These are phyloP conservation scores for Onchidella celtica DNA, from an alignment of 2,888 invertebrate species.

Conservation along the genomic window DNA sequence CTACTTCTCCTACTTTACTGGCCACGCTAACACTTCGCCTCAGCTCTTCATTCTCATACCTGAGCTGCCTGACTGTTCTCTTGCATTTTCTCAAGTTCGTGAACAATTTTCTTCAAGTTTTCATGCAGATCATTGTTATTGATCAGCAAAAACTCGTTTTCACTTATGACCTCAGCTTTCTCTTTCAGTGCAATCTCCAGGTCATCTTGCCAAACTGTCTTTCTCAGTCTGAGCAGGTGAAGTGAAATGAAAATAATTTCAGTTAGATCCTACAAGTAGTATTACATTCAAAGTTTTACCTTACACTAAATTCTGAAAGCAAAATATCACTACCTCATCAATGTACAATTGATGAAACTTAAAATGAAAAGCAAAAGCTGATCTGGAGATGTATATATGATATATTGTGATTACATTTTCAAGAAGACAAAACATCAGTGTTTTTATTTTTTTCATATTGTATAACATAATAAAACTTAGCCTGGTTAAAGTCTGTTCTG, in stretches of 20 bases:
- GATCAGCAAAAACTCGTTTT: conserved; percentile 69
- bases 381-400: too few species aligned
- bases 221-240: conserved; percentile 47
- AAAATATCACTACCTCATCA: too few species aligned
- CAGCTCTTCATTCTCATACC: conserved; percentile 67
- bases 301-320: too few species aligned
- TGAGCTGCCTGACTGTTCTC: conserved; percentile 62
- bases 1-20: conserved; percentile 71
- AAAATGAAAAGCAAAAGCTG: too few species aligned
- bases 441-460: too few species aligned
- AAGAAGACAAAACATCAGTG: too few species aligned
- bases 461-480: too few species aligned
- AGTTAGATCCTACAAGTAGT: too few species aligned
- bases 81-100: conserved; percentile 72
- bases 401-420: too few species aligned
- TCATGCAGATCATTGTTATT: conserved; percentile 74
- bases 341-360: too few species aligned
- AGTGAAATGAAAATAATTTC: neutral
- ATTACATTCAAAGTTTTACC: too few species aligned
- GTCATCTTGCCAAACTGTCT: conserved; percentile 49
- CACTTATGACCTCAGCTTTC: conserved; percentile 67
- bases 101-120: conserved; percentile 70
- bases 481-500: too few species aligned
- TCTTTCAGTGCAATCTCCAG: conserved; percentile 54
- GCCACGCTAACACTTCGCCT: conserved; percentile 65